phyloP scores from a whole-genome alignment of 2,888 invertebrate genomes.

The Drosophila ustulata region DNA sequence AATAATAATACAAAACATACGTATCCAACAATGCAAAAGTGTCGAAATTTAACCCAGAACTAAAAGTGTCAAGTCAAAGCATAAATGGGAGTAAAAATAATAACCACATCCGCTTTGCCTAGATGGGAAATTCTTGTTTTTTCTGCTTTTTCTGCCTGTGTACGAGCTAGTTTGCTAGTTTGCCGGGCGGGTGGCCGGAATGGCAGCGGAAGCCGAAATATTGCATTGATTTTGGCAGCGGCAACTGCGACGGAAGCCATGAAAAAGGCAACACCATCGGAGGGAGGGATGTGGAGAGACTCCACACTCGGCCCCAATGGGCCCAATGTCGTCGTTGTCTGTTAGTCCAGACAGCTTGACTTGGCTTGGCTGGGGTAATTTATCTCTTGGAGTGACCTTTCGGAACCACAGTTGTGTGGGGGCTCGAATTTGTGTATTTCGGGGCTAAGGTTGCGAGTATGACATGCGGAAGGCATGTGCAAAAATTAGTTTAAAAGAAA shows the following conservation, averaged over 20 bases:
- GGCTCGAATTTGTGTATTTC: constrained; percentile 29
- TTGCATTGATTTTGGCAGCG: constrained; percentile 77
- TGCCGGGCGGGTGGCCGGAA: constrained; percentile 30
- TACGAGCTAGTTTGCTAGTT: constrained; percentile 2
- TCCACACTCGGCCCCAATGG: constrained; percentile 49
- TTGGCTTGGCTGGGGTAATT: constrained; percentile 59
- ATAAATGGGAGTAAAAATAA: too few species aligned
- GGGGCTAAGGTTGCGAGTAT: constrained; percentile 70
- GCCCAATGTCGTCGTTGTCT: constrained; percentile 48
- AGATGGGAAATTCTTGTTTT: too few species aligned
- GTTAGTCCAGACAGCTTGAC: constrained; percentile 54
- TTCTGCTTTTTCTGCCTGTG: too few species aligned
- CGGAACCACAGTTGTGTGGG: constrained; percentile 28
- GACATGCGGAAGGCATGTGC: constrained; percentile 62
- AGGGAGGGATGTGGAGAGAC: not conserved
- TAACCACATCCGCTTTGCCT: too few species aligned
- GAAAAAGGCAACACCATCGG: constrained; percentile 54
- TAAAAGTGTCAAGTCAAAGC: too few species aligned
- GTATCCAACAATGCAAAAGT: too few species aligned
- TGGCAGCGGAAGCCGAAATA: constrained; percentile 72
- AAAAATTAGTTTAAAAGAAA: constrained; percentile 48
- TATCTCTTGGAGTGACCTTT: constrained; percentile 67
- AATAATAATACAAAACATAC: too few species aligned
- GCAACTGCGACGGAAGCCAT: constrained; percentile 67
- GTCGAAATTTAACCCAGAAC: too few species aligned